Evolutionary conservation across 2,113 vertebrate genomes (phyloP), one percentile per base, ranked within the genome.

Genomic region (Pampusana beccarii): DNA sequence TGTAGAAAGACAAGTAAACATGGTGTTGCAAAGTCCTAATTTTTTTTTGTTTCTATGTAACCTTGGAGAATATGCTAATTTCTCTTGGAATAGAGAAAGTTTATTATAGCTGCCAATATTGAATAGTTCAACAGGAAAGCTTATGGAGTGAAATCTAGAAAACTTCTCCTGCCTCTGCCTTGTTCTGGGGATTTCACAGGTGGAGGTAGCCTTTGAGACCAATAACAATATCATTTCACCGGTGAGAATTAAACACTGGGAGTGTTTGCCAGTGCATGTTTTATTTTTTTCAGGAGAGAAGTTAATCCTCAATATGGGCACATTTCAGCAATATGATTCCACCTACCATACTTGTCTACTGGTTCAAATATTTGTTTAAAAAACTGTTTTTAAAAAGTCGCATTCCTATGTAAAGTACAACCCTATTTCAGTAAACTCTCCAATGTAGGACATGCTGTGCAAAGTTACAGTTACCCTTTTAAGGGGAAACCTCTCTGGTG

Each of bases 361-460:
- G 40, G 9, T 79, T 18, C 34, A 87, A 73, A 67, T 24, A 80
- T 66, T 90, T 82, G 0, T 84, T 86, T 57, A 48, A 57, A 92
- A 84, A 86, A 31, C 0, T 3, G 5, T 24, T 72, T 12, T 1
- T 1, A n/a, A 62, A 70, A 50, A 50, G 10, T 11, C 19, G 23
- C 62, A 42, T 82, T 77, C 36, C 44, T 70, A 16, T 42, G 6
- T 72, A 46, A 86, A 88, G n/a, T 28, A n/a, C 78, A 86, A 70
- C 29, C 26, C 4, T 58, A 29, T 56, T 70, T 19, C 36, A 28
- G 36, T 66, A 65, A 93, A 86, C 2, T 80, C 72, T 48, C 57
- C 19, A 69, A 4, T 34, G 20, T 5, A 73, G 54, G 36, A 54
- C 25, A 34, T 40, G 20, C 4, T 81, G 58, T 69, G 50, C 36